Evolutionary conservation across 2,888 invertebrate genomes (phyloP), one percentile per base, ranked within the genome.

Genomic region (Sipha maydis): DNA sequence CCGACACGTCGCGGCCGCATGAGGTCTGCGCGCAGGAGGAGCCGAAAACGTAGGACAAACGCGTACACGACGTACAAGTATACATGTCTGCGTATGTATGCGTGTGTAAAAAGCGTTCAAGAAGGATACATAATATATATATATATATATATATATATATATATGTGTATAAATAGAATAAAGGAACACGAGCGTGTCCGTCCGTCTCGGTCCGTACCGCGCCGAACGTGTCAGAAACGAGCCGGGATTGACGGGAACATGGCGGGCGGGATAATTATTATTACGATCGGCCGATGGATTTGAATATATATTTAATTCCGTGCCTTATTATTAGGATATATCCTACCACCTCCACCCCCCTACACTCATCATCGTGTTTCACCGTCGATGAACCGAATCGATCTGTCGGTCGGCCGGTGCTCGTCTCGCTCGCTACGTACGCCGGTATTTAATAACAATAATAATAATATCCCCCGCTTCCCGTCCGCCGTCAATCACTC

Each of bases 281-380:
- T 69, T 85, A 85, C 85, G 69, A 85, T 85, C 78, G 85, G 71
- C 79, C 86, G 31, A 79, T 73, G 79, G 21, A 86, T 86, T 73
- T 79, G 79, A 85, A 86, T 86, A 14, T 79, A 61, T 61, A 7
- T 61, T 4, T 61, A 71, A 86, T 86, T 86, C 34, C 79, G 86
- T 79, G 86, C 79, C 71, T 79, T 79, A 73, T 86, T 79, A 79
- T 79, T 86, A 79, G 71, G 31, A 86, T 48, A 48, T 14, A 48
- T 48, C 2, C 2, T 1, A 41, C n/a, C n/a, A 73, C 79, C 34
- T 71, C 48, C 69, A 14, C 38, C 11, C 34, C 79, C 25, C 1
- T 61, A 54, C 38, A 54, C 38, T 3, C 14, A 41, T 11, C 11
- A 41, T 11, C 41, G 7, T 41, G 5, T 48, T 11, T 14, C 48